Evolutionary conservation across 2,113 vertebrate genomes (phyloP), one percentile per base, ranked within the genome.

Genomic region (Eulacestoma nigropectus): DNA sequence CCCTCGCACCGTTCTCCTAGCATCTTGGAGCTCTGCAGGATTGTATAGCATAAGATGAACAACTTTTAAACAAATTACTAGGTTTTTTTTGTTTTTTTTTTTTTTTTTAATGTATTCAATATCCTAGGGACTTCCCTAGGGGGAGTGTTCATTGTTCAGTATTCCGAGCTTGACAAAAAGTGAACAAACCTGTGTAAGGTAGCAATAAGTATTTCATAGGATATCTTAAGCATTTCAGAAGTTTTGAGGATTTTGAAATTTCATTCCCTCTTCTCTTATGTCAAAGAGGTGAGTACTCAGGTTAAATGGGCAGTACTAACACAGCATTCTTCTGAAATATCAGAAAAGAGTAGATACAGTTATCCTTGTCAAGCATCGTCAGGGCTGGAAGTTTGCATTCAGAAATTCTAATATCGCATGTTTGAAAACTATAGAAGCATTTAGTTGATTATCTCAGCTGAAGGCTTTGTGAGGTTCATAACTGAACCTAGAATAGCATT

Each of bases 401-500:
- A 76, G 37, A 55, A 64, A 42, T 78, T 82, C 26, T 59, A 16
- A 7, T 44, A 4, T 70, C 62, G 4, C 8, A 22, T 42, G 5
- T 74, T 68, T 0, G 2, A 68, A 35, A 80, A 21, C 8, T 50
- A 13, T 4, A 9, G 23, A 85, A 75, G 1, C 0, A 0, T 42
- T 75, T 27, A 42, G 39, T 16, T 60, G 29, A 30, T 46, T 88
- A 20, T 67, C 7, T 46, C 44, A 57, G 8, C 4, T 74, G 55
- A 55, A 65, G 19, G 26, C 4, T 60, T 72, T 52, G 8, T 9
- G 32, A 74, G 9, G 37, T 41, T 69, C 20, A 37, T 1, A 4
- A 20, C 4, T 4, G 2, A 74, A 56, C 7, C 17, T 74, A 37
- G 41, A 53, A 57, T 6, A 4, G 7, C 41, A 41, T 22, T 29